These are phyloP conservation scores for Lymantria monacha DNA, from an alignment of 2,888 invertebrate species.

Conservation along the genomic window DNA sequence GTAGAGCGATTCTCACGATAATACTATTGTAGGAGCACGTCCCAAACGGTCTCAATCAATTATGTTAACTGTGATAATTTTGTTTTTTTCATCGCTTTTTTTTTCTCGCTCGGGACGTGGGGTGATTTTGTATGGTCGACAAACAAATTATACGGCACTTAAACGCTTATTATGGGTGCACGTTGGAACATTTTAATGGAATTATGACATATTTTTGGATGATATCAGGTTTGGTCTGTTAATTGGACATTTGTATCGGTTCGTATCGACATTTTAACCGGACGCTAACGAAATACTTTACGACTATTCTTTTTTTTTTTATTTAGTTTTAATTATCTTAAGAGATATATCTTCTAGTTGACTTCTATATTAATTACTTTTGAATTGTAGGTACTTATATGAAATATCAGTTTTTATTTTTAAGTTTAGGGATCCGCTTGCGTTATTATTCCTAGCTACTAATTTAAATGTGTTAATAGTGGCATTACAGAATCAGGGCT, in stretches of 20 bases:
- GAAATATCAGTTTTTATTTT: too few species aligned
- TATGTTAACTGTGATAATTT: slow-evolving; percentile 79
- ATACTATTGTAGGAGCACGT: slow-evolving; percentile 71
- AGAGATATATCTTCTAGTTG: background rate
- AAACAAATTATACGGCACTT: slow-evolving; percentile 73
- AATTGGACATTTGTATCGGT: slow-evolving; percentile 28
- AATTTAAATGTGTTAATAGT: too few species aligned
- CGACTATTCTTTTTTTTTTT: slow-evolving; percentile 22
- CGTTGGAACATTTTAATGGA: slow-evolving; percentile 34
- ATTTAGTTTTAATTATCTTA: slow-evolving; percentile 16
- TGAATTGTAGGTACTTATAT: background rate
- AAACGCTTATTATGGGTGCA: slow-evolving; percentile 59
- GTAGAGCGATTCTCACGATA: slow-evolving; percentile 66
- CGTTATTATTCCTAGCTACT: too few species aligned
- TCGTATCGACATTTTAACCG: slow-evolving; percentile 14
- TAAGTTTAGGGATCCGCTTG: too few species aligned
- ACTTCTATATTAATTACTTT: background rate
- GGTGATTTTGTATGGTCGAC: slow-evolving; percentile 56
- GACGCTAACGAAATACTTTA: slow-evolving; percentile 18
- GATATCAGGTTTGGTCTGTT: slow-evolving; percentile 20
- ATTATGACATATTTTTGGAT: slow-evolving; percentile 36
- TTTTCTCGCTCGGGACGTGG: slow-evolving; percentile 43
- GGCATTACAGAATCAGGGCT: too few species aligned
- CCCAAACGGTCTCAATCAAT: slow-evolving; percentile 75
- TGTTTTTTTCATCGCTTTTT: slow-evolving; percentile 45